phyloP scores from a whole-genome alignment of 2,888 invertebrate species.

The Abrostola triplasia region DNA sequence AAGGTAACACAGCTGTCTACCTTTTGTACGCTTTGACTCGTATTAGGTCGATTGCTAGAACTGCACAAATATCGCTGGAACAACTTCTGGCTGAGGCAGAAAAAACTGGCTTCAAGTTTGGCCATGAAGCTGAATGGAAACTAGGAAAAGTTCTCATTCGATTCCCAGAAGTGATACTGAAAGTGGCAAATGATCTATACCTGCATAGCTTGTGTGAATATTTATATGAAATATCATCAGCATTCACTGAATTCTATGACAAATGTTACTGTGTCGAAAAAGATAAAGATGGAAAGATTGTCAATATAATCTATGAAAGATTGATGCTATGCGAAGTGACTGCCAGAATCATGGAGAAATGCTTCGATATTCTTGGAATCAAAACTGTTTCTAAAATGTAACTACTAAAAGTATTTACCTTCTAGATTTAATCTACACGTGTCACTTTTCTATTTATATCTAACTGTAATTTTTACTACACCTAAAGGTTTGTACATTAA shows the following conservation, averaged over 20 bases:
- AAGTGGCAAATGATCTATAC: conserved; percentile 94
- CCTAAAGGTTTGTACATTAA: conserved; percentile 46
- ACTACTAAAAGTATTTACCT: conserved; percentile 50
- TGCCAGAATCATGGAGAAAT: conserved; percentile 94
- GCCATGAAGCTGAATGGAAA: conserved; percentile 98
- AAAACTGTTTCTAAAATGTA: conserved; percentile 97
- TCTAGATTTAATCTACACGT: conserved; percentile 41
- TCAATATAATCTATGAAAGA: conserved; percentile 95
- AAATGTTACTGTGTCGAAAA: conserved; percentile 99
- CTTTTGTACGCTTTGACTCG: conserved; percentile 97
- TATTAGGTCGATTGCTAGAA: conserved; percentile 96
- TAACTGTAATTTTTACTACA: conserved; percentile 36
- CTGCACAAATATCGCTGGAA: conserved; percentile 90
- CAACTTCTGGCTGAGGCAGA: conserved; percentile 89
- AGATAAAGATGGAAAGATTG: conserved; percentile 93
- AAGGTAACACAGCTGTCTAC: conserved; percentile 99
- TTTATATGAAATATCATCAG: conserved; percentile 97
- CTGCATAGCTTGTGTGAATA: conserved; percentile 97
- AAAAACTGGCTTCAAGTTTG: conserved; percentile 90
- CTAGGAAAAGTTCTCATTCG: conserved; percentile 95
- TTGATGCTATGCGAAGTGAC: conserved; percentile 97
- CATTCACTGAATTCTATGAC: conserved; percentile 99
- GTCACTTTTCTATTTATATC: conserved; percentile 52
- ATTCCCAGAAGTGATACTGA: conserved; percentile 95
- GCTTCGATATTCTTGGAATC: conserved; percentile 97